A percentile compares a stretch with the other conserved stretches of the same genome.
Conservation (phyloP, 2,113 vertebrate genomes). For the Gorilla gorilla region DNA sequence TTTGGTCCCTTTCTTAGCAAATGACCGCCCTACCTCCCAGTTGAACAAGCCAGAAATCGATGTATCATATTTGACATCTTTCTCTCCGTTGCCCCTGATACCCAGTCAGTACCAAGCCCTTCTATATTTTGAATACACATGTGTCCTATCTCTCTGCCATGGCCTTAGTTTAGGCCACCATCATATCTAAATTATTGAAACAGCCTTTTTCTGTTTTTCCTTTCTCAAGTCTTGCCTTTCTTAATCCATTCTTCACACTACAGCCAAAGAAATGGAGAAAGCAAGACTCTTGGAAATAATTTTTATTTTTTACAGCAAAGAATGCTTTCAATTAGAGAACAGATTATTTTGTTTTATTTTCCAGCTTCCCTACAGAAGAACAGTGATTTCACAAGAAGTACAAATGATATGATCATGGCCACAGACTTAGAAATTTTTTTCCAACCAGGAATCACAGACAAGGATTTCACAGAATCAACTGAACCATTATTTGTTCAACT, state of each 20-base stretch:
- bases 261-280: neutral
- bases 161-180: neutral
- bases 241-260: neutral
- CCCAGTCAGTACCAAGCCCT: neutral
- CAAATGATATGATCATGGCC: neutral
- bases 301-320: neutral
- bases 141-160: neutral
- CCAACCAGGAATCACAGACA: neutral
- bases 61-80: neutral
- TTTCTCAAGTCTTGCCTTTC: neutral
- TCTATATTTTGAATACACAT: neutral
- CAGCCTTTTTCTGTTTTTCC: neutral
- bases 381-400: neutral
- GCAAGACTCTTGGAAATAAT: neutral
- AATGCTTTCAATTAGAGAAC: neutral
- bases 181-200: neutral
- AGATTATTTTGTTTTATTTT: neutral
- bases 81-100: neutral
- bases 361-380: neutral
- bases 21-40: neutral
- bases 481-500: neutral
- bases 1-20: neutral
- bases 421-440: neutral
- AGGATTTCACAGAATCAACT: neutral
- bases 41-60: neutral